phyloP scores from a whole-genome alignment of 30 jellyfish, hydroid and myxozoan species.

The Hydractinia symbiolongicarpus region DNA sequence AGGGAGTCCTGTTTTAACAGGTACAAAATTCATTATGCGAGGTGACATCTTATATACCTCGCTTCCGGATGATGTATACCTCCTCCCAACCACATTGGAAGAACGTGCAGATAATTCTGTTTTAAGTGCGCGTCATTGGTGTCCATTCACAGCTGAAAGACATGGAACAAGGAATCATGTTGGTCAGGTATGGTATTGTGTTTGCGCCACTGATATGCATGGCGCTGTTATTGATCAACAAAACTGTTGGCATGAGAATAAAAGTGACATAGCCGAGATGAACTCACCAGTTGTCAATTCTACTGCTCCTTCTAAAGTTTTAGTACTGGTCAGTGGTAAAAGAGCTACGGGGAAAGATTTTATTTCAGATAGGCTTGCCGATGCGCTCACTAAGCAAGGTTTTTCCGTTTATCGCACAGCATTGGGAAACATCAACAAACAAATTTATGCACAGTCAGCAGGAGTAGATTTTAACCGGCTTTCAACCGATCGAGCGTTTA shows the following conservation, averaged over 20 bases:
- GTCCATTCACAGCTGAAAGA: slow-evolving; percentile 21
- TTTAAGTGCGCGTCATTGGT: slow-evolving; percentile 8
- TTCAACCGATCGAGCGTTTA: slow-evolving; percentile 9
- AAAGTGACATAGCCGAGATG: not conserved
- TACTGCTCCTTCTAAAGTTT: not conserved
- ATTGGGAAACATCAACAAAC: slow-evolving; percentile 18
- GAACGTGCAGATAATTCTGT: not conserved
- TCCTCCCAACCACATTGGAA: not conserved
- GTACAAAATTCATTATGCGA: slow-evolving; percentile 17
- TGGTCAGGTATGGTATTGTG: slow-evolving; percentile 22
- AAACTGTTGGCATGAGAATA: not conserved
- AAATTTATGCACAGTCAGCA: slow-evolving; percentile 7
- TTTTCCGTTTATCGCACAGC: slow-evolving; percentile 9
- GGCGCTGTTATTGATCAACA: slow-evolving; percentile 10
- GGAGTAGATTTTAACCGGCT: slow-evolving; percentile 8
- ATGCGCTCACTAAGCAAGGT: not conserved
- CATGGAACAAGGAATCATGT: slow-evolving; percentile 19
- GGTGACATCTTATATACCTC: slow-evolving; percentile 20
- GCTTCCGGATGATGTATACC: slow-evolving; percentile 14
- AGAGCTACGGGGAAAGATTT: slow-evolving; percentile 16
- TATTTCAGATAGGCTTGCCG: not conserved
- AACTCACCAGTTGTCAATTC: not conserved
- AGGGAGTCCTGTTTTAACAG: not conserved
- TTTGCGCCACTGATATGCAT: slow-evolving; percentile 16
- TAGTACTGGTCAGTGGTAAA: slow-evolving; percentile 15